phyloP scores from a whole-genome alignment of 2,113 vertebrate species.

The Bettongia penicillata region DNA sequence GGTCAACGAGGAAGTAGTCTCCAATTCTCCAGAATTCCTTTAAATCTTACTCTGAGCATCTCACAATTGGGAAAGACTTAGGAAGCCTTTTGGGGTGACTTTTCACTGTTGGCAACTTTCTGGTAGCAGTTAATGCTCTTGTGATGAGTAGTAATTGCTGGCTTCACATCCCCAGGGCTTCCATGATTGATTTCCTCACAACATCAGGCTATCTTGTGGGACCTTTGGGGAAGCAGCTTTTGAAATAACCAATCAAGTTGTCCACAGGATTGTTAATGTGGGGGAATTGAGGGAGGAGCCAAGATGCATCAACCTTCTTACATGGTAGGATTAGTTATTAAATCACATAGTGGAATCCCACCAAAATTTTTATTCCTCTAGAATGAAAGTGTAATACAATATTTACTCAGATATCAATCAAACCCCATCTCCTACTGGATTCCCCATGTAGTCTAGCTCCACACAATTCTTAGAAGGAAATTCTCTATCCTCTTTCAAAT shows the following conservation, averaged over 20 bases:
- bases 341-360: slow-evolving; percentile 18
- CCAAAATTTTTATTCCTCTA: slow-evolving; percentile 41
- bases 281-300: not conserved
- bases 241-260: slow-evolving; percentile 6
- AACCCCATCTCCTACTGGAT: not conserved
- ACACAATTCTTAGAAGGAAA: slow-evolving; percentile 42
- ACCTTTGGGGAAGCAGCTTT: slow-evolving; percentile 30
- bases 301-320: not conserved
- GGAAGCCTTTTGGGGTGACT: not conserved
- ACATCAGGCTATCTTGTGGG: slow-evolving; percentile 28
- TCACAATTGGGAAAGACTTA: not conserved
- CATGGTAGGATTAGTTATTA: not conserved
- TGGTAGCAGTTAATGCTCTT: not conserved
- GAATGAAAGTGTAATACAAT: slow-evolving; percentile 62
- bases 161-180: not conserved
- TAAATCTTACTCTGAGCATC: not conserved
- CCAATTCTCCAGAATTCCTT: not conserved
- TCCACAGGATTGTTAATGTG: not conserved
- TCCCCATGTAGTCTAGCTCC: slow-evolving; percentile 4
- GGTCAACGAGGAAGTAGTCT: not conserved
- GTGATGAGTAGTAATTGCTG: slow-evolving; percentile 21
- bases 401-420: slow-evolving; percentile 40
- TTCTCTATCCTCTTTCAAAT: slow-evolving; percentile 36
- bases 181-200: not conserved
- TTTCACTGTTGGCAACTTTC: not conserved